A percentile compares a stretch with the other conserved stretches of the same genome.
Evolutionary conservation across 2,797 vertebrate species (phyloP).

Genomic region (Setipinna tenuifilis): DNA sequence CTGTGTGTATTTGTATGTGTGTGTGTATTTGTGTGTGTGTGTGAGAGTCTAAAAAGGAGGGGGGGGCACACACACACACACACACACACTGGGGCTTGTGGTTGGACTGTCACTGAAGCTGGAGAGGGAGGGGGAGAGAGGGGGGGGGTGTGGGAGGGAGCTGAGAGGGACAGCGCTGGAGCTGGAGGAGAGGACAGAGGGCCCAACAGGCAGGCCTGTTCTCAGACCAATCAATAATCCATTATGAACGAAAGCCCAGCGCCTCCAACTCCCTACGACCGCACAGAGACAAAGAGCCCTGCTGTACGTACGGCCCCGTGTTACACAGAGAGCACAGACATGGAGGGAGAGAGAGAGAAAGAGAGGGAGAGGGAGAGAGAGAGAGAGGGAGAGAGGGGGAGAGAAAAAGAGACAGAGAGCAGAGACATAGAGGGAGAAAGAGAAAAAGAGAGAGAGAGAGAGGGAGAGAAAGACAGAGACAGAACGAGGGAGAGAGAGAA

Average conservation of each 20-base stretch:
- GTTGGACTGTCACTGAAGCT: conserved; percentile 2
- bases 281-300: conserved; percentile 76
- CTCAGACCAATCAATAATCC: conserved; percentile 91
- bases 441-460: not conserved
- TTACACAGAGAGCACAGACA: conserved; percentile 43
- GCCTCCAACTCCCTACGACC: conserved; percentile 76
- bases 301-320: conserved; percentile 70
- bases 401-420: not conserved
- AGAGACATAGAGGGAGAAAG: not conserved
- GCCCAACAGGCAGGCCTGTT: conserved; percentile 67
- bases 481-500: too few relatives aligned
- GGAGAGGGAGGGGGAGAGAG: not conserved
- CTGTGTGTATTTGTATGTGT: conserved; percentile 22
- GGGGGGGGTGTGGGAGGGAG: not conserved
- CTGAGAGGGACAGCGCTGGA: not conserved
- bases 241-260: conserved; percentile 90
- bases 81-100: conserved; percentile 34
- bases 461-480: conserved; percentile 2
- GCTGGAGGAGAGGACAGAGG: conserved; percentile 45
- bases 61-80: not conserved
- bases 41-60: not conserved
- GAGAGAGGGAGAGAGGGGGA: not conserved
- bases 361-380: not conserved
- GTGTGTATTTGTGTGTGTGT: conserved; percentile 15
- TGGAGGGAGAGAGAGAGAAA: not conserved